Conservation (phyloP, 2,113 vertebrate species). For the Sinocyclocheilus anshuiensis region DNA sequence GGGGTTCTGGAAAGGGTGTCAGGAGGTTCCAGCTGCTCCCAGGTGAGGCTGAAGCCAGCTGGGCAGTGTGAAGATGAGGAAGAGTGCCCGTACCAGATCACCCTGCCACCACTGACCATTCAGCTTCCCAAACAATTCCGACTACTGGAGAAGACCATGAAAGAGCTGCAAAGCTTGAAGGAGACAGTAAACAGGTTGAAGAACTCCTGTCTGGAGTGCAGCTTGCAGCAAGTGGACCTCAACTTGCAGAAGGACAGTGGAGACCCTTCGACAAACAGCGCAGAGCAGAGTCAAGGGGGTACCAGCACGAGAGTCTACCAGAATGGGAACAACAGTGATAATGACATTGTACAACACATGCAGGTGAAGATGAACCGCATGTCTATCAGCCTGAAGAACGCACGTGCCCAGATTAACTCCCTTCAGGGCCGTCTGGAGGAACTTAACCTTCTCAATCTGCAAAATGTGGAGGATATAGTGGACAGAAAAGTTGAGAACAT, state of each 20-base stretch:
- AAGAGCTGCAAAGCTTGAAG: slow-evolving; percentile 87
- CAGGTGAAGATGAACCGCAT: slow-evolving; percentile 86
- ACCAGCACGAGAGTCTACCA: slow-evolving; percentile 57
- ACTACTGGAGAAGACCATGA: slow-evolving; percentile 86
- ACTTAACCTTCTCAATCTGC: slow-evolving; percentile 83
- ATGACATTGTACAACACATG: slow-evolving; percentile 76
- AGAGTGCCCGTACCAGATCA: slow-evolving; percentile 87
- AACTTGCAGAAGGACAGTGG: slow-evolving; percentile 61
- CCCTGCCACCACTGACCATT: slow-evolving; percentile 85
- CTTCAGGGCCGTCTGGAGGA: slow-evolving; percentile 84
- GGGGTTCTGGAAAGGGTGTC: slow-evolving; percentile 56
- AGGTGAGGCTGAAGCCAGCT: slow-evolving; percentile 81
- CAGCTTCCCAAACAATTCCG: slow-evolving; percentile 87
- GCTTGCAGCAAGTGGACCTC: slow-evolving; percentile 68
- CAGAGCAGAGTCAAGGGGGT: slow-evolving; percentile 58
- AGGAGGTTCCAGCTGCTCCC: slow-evolving; percentile 70
- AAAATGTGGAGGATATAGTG: slow-evolving; percentile 84
- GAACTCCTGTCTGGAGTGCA: slow-evolving; percentile 67
- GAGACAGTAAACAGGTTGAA: slow-evolving; percentile 85
- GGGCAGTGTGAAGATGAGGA: slow-evolving; percentile 82
- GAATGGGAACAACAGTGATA: slow-evolving; percentile 55
- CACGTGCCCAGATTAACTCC: slow-evolving; percentile 80
- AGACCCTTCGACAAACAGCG: slow-evolving; percentile 66
- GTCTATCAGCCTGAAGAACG: slow-evolving; percentile 84
- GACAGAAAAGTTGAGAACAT: slow-evolving; percentile 87